These are phyloP conservation scores for Nothobranchius kuhntae DNA, from an alignment of 2,113 vertebrate species.

Conservation along the genomic window DNA sequence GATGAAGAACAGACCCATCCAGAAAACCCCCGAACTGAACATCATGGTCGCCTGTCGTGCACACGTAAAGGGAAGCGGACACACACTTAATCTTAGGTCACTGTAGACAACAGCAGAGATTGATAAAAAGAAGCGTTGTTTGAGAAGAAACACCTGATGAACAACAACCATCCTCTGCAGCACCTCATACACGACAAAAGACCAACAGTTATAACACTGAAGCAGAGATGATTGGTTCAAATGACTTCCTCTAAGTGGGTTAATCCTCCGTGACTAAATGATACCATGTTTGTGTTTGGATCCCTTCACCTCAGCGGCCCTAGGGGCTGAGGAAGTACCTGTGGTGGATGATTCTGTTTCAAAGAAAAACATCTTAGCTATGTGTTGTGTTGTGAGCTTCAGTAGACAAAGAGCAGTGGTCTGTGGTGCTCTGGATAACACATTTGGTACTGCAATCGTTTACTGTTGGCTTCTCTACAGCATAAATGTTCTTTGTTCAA, in stretches of 20 bases:
- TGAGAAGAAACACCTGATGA: conserved; percentile 54
- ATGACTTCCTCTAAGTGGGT: conserved; percentile 26
- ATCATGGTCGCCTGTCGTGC: conserved; percentile 88
- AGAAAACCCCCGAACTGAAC: conserved; percentile 95
- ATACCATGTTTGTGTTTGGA: conserved; percentile 56
- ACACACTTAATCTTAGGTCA: conserved; percentile 34
- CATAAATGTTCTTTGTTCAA: neutral
- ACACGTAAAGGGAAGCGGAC: conserved; percentile 33
- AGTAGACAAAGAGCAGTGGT: conserved; percentile 3
- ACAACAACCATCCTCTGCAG: conserved; percentile 26
- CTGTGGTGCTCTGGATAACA: too few relatives aligned
- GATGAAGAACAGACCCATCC: conserved; percentile 94
- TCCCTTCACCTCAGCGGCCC: conserved; percentile 33
- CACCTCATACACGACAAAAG: conserved; percentile 43
- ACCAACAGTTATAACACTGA: conserved; percentile 43
- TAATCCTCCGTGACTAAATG: conserved; percentile 63
- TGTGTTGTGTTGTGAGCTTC: conserved; percentile 40
- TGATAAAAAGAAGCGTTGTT: conserved; percentile 47
- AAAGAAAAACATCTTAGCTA: neutral
- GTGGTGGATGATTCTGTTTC: conserved; percentile 28
- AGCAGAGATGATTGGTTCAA: conserved; percentile 45
- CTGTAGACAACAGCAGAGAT: conserved; percentile 33
- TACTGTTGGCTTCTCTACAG: too few relatives aligned
- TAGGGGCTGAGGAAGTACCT: conserved; percentile 58
- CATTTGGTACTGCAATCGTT: too few relatives aligned